phyloP scores from a whole-genome alignment of 2,113 vertebrate genomes.

The Silurus asotus region DNA sequence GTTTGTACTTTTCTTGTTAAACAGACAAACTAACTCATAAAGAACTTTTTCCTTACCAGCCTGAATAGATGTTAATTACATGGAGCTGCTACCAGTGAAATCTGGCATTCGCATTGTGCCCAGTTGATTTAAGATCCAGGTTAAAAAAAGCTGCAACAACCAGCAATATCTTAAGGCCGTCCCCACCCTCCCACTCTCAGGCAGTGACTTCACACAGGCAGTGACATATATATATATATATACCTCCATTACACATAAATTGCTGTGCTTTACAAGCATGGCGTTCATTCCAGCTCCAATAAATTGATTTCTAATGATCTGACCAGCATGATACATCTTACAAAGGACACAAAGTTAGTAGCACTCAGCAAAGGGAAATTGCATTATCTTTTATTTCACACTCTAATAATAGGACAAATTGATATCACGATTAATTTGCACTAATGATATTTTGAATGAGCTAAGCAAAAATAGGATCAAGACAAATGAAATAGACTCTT shows the following conservation, averaged over 20 bases:
- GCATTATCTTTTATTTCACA: conserved; percentile 20
- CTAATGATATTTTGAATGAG: conserved; percentile 31
- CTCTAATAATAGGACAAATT: conserved; percentile 29
- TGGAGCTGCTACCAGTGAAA: conserved; percentile 49
- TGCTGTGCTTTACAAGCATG: not conserved
- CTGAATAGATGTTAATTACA: conserved; percentile 67
- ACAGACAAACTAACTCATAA: conserved; percentile 61
- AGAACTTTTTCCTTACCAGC: conserved; percentile 53
- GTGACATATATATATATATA: not conserved
- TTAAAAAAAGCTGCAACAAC: too few species aligned
- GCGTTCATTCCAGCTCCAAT: not conserved
- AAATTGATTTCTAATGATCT: not conserved
- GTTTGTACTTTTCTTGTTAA: conserved; percentile 66
- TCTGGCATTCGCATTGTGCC: conserved; percentile 43
- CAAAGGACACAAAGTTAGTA: not conserved
- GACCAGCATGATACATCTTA: not conserved
- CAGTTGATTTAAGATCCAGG: not conserved
- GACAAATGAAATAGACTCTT: conserved; percentile 1
- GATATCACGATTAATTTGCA: conserved; percentile 6
- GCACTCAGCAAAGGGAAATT: not conserved
- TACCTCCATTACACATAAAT: not conserved
- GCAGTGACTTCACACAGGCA: not conserved
- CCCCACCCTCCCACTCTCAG: not conserved
- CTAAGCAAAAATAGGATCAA: not conserved
- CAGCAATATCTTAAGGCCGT: too few species aligned